These are phyloP conservation scores for Octodon degus DNA, from an alignment of 2,113 vertebrate genomes.

Conservation along the genomic window DNA sequence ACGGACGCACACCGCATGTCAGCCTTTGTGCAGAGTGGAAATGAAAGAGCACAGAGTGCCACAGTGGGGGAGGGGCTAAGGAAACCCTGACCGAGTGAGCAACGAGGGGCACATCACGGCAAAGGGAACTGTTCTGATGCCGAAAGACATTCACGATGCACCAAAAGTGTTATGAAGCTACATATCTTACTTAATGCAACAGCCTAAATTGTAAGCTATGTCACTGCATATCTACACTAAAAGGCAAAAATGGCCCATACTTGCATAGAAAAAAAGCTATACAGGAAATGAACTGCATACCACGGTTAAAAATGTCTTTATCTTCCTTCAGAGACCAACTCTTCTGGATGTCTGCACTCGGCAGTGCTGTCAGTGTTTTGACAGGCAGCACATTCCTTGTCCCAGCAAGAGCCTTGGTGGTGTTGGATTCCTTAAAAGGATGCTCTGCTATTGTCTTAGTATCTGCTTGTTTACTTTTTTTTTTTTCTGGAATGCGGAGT, in stretches of 20 bases:
- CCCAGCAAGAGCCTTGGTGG: not conserved
- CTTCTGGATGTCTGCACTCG: not conserved
- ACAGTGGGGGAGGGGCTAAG: not conserved
- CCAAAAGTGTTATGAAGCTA: not conserved
- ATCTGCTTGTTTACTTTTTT: not conserved
- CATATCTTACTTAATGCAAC: not conserved
- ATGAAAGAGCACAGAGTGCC: not conserved
- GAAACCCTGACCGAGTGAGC: not conserved
- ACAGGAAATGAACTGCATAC: not conserved
- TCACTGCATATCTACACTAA: not conserved
- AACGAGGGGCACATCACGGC: not conserved
- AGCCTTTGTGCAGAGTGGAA: not conserved
- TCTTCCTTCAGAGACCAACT: not conserved
- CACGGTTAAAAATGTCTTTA: not conserved
- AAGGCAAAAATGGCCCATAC: not conserved
- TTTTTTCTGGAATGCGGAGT: too few species aligned
- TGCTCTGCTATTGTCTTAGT: not conserved
- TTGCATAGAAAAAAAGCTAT: not conserved
- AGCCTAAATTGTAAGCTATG: not conserved
- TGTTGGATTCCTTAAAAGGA: not conserved
- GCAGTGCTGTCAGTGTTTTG: not conserved
- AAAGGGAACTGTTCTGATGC: not conserved
- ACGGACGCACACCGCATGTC: too few species aligned
- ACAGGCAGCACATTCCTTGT: accelerated
- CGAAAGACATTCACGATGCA: not conserved